A percentile compares a stretch with the other conserved stretches of the same genome.
Evolutionary conservation across 2,113 vertebrate species (phyloP).

Genomic region (Oxyura jamaicensis): DNA sequence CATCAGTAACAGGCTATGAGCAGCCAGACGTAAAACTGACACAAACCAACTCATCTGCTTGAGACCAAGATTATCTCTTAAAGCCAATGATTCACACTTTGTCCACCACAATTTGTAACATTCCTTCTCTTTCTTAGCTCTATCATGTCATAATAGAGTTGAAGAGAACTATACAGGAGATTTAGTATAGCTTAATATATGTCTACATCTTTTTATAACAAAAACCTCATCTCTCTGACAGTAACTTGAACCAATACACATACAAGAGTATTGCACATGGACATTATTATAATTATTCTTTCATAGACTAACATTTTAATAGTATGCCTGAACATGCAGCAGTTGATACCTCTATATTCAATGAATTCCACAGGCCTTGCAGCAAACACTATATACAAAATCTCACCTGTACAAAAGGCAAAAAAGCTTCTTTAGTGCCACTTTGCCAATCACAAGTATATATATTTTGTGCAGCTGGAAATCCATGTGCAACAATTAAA

Average conservation of each 20-base stretch:
- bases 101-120: slow-evolving; percentile 46
- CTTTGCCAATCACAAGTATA: slow-evolving; percentile 83
- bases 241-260: slow-evolving; percentile 85
- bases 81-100: slow-evolving; percentile 60
- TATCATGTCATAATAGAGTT: slow-evolving; percentile 73
- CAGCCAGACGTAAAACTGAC: slow-evolving; percentile 74
- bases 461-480: slow-evolving; percentile 81
- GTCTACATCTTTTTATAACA: slow-evolving; percentile 79
- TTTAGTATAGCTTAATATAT: slow-evolving; percentile 82
- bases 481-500: slow-evolving; percentile 81
- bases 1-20: slow-evolving; percentile 66
- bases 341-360: slow-evolving; percentile 86
- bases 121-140: slow-evolving; percentile 66
- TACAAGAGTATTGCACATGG: slow-evolving; percentile 92
- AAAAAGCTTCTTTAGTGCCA: slow-evolving; percentile 82
- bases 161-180: slow-evolving; percentile 78
- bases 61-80: slow-evolving; percentile 45
- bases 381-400: slow-evolving; percentile 89
- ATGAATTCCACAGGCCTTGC: slow-evolving; percentile 88
- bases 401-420: slow-evolving; percentile 85
- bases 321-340: slow-evolving; percentile 89
- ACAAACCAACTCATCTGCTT: slow-evolving; percentile 42
- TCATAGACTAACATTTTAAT: slow-evolving; percentile 87
- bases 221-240: slow-evolving; percentile 70
- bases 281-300: slow-evolving; percentile 88